Conservation (phyloP, 1,140 invertebrate species). For the Diorhabda carinulata region DNA sequence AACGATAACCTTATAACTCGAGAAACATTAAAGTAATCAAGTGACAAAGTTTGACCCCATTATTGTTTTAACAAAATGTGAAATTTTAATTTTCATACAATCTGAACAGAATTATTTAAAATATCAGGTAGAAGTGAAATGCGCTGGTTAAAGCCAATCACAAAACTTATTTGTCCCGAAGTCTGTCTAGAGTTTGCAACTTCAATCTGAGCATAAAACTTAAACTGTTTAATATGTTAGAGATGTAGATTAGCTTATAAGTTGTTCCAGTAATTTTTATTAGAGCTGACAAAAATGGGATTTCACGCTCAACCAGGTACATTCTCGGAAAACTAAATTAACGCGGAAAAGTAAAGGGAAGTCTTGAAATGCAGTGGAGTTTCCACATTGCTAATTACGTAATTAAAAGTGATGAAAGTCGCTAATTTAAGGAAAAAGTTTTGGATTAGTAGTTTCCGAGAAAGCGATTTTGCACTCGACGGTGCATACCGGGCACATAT, state of each 20-base stretch:
- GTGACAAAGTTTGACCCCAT: too few species aligned
- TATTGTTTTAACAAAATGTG: too few species aligned
- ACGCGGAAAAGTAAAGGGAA: conserved; percentile 15
- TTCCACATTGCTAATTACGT: conserved; percentile 18
- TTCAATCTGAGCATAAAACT: too few species aligned
- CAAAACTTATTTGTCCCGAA: too few species aligned
- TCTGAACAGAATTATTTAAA: too few species aligned
- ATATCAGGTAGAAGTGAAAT: too few species aligned
- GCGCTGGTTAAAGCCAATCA: too few species aligned
- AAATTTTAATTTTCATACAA: too few species aligned
- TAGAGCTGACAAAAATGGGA: conserved; percentile 7
- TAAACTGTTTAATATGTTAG: too few species aligned
- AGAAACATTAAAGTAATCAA: too few species aligned
- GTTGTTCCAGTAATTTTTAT: conserved; percentile 1
- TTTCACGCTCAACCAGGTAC: conserved; percentile 12
- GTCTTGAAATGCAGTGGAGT: conserved; percentile 8
- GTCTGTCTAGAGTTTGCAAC: too few species aligned
- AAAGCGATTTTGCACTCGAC: conserved; percentile 14
- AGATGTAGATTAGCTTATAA: not conserved
- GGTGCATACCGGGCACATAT: conserved; percentile 10
- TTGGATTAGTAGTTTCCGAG: conserved; percentile 4
- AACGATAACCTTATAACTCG: too few species aligned
- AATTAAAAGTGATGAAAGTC: conserved; percentile 24
- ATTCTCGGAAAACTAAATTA: conserved; percentile 16
- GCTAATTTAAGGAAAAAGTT: conserved; percentile 15